phyloP scores from a whole-genome alignment of 2,797 vertebrate genomes.

The Schizopygopsis malacanthus region DNA sequence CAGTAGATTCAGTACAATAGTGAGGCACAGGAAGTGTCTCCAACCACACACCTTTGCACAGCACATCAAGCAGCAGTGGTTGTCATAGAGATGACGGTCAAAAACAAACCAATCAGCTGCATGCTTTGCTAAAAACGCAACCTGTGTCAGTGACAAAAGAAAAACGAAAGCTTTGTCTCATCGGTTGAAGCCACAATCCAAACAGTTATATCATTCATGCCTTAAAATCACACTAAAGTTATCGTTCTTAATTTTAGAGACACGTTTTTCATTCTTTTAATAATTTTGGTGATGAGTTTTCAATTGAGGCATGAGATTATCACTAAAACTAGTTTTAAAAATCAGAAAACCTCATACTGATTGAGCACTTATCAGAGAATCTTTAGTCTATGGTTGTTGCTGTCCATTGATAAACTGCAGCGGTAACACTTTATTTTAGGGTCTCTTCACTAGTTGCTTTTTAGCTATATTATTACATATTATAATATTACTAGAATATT shows the following conservation, averaged over 20 bases:
- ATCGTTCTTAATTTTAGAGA: neutral
- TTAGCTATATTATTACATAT: no score
- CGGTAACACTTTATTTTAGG: no score
- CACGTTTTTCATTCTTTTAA: neutral
- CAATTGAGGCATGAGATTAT: neutral
- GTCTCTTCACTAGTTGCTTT: no score
- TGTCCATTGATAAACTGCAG: neutral
- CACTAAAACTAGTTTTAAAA: neutral
- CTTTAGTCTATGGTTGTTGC: neutral
- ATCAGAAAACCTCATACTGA: neutral
- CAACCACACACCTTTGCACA: constrained; percentile 73
- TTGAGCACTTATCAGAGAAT: neutral
- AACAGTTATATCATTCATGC: neutral
- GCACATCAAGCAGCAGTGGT: constrained; percentile 65
- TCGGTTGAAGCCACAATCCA: neutral
- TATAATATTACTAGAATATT: no score
- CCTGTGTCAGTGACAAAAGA: constrained; percentile 5
- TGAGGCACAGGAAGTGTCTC: constrained; percentile 73
- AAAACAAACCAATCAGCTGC: constrained; percentile 67
- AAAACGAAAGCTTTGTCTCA: neutral
- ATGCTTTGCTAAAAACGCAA: constrained; percentile 58
- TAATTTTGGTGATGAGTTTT: neutral
- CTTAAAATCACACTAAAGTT: neutral
- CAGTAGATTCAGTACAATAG: constrained; percentile 58
- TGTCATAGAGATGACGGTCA: constrained; percentile 62